phyloP scores from a whole-genome alignment of 2,797 vertebrate genomes.

The Notoglanidium macrostoma region DNA sequence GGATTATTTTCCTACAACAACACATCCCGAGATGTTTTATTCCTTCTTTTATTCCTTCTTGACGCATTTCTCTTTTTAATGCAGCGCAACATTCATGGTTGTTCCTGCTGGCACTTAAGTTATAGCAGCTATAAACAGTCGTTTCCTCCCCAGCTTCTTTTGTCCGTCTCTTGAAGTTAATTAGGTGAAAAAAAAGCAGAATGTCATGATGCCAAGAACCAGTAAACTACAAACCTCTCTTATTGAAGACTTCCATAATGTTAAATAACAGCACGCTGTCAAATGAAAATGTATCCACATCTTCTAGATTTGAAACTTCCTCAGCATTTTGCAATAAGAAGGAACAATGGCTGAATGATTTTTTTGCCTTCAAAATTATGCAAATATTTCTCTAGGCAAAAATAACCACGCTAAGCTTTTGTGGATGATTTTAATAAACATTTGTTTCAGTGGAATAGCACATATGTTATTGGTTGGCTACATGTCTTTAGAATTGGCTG shows the following conservation, averaged over 20 bases:
- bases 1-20: neutral
- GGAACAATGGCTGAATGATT: too few species aligned
- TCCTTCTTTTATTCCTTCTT: neutral
- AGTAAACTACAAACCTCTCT: neutral
- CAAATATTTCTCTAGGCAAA: neutral
- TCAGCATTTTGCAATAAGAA: neutral
- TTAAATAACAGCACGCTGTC: neutral
- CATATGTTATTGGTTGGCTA: neutral
- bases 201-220: neutral
- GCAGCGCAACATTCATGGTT: neutral
- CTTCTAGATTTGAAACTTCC: neutral
- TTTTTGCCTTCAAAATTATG: neutral
- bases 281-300: neutral
- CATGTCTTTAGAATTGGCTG: neutral
- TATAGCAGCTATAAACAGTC: neutral
- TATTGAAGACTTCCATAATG: neutral
- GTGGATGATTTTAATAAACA: neutral
- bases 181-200: neutral
- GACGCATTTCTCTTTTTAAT: neutral
- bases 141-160: neutral
- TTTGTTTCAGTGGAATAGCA: slow-evolving; percentile 8
- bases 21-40: neutral
- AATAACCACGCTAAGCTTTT: neutral
- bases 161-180: neutral
- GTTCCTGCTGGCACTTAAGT: neutral